Evolutionary conservation across 2,797 vertebrate genomes (phyloP).

Genomic region (Benthosema pterotum): DNA sequence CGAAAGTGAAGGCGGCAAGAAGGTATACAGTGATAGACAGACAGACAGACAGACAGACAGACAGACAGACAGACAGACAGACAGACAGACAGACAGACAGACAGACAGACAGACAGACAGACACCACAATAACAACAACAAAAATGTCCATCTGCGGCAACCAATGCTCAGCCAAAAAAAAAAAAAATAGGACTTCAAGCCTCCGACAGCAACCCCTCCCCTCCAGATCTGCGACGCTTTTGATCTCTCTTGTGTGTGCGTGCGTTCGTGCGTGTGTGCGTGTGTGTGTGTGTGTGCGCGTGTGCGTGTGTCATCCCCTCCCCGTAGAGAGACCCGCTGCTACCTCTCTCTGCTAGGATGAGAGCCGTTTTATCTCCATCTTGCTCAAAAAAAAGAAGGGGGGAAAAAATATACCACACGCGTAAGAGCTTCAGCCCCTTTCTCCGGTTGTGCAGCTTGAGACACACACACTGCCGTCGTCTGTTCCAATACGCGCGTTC

Average conservation of each 20-base stretch:
- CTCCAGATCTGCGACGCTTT: constrained; percentile 39
- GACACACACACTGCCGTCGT: constrained; percentile 4
- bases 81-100: constrained; percentile 21
- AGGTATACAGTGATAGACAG: not conserved
- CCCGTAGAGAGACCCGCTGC: constrained; percentile 37
- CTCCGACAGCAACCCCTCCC: constrained; percentile 20
- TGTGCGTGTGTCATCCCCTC: constrained; percentile 15
- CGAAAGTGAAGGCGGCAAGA: too few species aligned
- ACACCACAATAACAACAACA: not conserved
- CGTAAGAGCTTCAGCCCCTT: constrained; percentile 38
- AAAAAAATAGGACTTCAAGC: not conserved
- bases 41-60: too few species aligned
- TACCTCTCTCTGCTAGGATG: constrained; percentile 42
- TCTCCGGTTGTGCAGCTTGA: constrained; percentile 12
- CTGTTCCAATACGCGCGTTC: constrained; percentile 25
- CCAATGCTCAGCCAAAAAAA: constrained; percentile 42
- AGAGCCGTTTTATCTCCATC: constrained; percentile 50
- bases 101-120: constrained; percentile 5
- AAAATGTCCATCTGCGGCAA: constrained; percentile 50
- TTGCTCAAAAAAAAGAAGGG: constrained; percentile 43
- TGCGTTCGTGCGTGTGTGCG: too few species aligned
- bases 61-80: too few species aligned
- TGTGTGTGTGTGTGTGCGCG: too few species aligned
- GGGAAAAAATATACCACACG: not conserved
- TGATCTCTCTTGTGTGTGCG: constrained; percentile 35